phyloP scores from a whole-genome alignment of 1,140 invertebrate genomes.

The Drosophila sp. region DNA sequence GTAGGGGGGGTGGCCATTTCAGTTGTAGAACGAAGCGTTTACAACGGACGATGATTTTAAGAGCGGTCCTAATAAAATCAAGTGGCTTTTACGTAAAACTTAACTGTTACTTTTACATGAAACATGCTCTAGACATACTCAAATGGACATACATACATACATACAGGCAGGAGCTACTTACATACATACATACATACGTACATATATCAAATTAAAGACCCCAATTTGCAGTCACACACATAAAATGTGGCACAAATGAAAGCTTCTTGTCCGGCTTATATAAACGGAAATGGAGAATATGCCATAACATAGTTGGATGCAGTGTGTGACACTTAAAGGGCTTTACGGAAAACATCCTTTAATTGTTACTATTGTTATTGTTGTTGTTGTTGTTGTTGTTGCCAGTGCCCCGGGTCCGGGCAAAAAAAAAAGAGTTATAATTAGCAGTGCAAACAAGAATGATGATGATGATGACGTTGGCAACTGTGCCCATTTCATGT shows the following conservation, averaged over 20 bases:
- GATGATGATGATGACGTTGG: background rate
- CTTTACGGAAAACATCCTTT: conserved; percentile 1
- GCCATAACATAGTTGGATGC: background rate
- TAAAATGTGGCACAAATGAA: conserved; percentile 61
- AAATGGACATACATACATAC: conserved; percentile 24
- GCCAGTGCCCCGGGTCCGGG: background rate
- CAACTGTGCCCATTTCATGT: background rate
- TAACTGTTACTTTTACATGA: conserved; percentile 63
- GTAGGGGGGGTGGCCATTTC: conserved; percentile 21
- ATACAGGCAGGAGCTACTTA: background rate
- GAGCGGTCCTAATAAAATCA: conserved; percentile 73
- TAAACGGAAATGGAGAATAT: conserved; percentile 5
- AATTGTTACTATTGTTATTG: conserved; percentile 3
- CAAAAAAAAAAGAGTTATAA: background rate
- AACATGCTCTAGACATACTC: conserved; percentile 14
- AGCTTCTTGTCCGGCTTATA: conserved; percentile 23
- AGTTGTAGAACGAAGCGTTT: conserved; percentile 48
- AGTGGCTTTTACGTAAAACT: conserved; percentile 74
- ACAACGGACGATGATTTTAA: conserved; percentile 64
- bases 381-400: background rate
- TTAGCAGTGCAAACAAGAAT: background rate
- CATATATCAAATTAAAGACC: conserved; percentile 65
- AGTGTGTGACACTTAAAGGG: conserved; percentile 6
- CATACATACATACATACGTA: conserved; percentile 35
- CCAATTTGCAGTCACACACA: conserved; percentile 65